Percentiles rank a stretch among this genome's conserved stretches.
These are phyloP conservation scores for Merodon equestris DNA, from an alignment of 2,888 invertebrate species.

Conservation along the genomic window DNA sequence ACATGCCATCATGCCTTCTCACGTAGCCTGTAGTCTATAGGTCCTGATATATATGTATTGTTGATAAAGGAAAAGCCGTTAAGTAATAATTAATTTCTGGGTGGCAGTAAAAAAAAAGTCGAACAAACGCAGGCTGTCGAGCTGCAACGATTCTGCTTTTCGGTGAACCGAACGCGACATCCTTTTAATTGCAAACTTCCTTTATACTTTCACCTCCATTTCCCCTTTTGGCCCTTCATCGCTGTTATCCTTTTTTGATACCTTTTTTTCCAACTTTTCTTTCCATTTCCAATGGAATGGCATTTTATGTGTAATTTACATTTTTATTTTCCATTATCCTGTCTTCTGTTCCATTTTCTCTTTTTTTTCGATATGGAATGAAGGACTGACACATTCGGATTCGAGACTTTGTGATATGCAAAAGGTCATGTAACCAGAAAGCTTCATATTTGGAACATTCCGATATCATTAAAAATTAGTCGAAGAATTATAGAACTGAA, in stretches of 20 bases:
- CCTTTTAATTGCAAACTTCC: slow-evolving; percentile 12
- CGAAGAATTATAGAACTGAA: slow-evolving; percentile 1
- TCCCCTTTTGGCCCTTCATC: no score
- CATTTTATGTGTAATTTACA: slow-evolving; percentile 8
- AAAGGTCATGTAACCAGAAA: neutral
- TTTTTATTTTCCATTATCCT: neutral
- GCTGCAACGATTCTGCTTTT: slow-evolving; percentile 5
- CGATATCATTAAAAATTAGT: neutral
- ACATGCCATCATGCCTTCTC: no score
- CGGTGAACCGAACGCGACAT: neutral
- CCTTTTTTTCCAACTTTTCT: no score
- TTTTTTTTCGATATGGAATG: neutral
- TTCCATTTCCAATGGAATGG: neutral
- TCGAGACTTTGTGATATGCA: neutral
- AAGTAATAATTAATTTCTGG: slow-evolving; percentile 40
- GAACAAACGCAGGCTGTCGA: neutral
- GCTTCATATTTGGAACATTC: neutral
- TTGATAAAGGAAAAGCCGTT: slow-evolving; percentile 23
- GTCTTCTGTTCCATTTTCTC: no score
- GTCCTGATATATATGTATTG: slow-evolving; percentile 5
- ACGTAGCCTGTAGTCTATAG: neutral
- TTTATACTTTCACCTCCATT: neutral
- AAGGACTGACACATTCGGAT: neutral
- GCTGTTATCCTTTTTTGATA: no score
- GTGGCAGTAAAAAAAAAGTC: slow-evolving; percentile 10